A percentile compares a stretch with the other conserved stretches of the same genome.
These are phyloP conservation scores for Elegia similella DNA, from an alignment of 2,888 invertebrate genomes.

Conservation along the genomic window DNA sequence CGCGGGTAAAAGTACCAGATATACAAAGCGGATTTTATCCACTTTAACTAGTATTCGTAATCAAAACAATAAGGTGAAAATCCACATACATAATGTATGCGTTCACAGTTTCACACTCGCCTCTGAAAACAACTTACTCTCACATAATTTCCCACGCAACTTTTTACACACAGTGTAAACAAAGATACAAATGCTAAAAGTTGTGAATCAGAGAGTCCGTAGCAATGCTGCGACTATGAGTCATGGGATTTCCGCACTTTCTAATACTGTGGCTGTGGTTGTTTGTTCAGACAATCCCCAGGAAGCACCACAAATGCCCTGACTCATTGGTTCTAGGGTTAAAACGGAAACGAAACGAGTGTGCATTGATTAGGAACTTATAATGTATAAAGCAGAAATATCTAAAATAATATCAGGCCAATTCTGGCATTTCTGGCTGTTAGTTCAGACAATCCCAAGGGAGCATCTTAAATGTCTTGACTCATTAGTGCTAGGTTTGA, in stretches of 20 bases:
- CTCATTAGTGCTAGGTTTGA: no score
- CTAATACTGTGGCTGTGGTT: neutral
- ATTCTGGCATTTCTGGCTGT: no score
- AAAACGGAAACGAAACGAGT: neutral
- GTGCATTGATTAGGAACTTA: no score
- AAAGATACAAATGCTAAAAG: neutral
- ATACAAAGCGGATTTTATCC: no score
- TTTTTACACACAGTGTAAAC: neutral
- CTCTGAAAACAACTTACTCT: neutral
- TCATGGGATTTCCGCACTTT: slow-evolving; percentile 16
- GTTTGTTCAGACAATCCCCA: slow-evolving; percentile 4
- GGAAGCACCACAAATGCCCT: slow-evolving; percentile 13
- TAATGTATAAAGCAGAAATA: no score
- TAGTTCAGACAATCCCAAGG: no score
- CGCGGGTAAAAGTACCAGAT: no score
- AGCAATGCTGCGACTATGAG: slow-evolving; percentile 12
- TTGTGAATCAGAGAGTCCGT: slow-evolving; percentile 1
- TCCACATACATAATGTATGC: neutral
- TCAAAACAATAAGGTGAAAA: no score
- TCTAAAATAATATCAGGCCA: no score
- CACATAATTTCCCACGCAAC: neutral
- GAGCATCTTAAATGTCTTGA: no score
- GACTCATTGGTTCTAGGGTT: slow-evolving; percentile 1
- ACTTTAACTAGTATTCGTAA: no score
- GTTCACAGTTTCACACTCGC: neutral